A percentile compares a stretch with the other conserved stretches of the same genome.
Evolutionary conservation across 1,140 invertebrate genomes (phyloP).

Genomic region (Aphelinus certus): DNA sequence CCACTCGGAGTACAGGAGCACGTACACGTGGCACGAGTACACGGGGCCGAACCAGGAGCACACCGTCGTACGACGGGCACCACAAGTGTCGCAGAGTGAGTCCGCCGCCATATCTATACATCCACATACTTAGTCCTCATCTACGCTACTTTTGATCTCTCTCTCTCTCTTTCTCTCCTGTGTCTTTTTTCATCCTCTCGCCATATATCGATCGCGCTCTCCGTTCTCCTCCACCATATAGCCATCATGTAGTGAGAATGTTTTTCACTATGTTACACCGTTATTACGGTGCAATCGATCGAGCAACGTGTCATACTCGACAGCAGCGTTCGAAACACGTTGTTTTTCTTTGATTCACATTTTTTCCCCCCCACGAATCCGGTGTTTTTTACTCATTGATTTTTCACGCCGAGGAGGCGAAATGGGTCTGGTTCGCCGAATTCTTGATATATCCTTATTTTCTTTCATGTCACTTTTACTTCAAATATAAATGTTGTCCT

Average conservation of each 20-base stretch:
- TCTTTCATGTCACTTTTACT: neutral
- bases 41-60: conserved; percentile 69
- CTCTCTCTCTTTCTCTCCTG: conserved; percentile 3
- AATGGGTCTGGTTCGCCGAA: too few relatives aligned
- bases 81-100: conserved; percentile 68
- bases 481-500: conserved; percentile 34
- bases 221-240: neutral
- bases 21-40: conserved; percentile 92
- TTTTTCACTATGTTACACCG: neutral
- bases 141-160: neutral
- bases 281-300: too few relatives aligned
- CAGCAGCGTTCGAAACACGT: too few relatives aligned
- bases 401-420: too few relatives aligned
- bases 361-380: too few relatives aligned
- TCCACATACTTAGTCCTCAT: neutral
- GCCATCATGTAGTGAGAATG: conserved; percentile 18
- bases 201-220: conserved; percentile 3
- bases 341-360: too few relatives aligned
- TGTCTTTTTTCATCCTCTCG: neutral
- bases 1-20: conserved; percentile 91
- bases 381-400: too few relatives aligned
- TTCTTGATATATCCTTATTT: too few relatives aligned
- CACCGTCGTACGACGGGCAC: conserved; percentile 72
- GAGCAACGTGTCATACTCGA: too few relatives aligned
- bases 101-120: conserved; percentile 40